Conservation (phyloP, 2,797 vertebrate species). For the Buceros bicornis region DNA sequence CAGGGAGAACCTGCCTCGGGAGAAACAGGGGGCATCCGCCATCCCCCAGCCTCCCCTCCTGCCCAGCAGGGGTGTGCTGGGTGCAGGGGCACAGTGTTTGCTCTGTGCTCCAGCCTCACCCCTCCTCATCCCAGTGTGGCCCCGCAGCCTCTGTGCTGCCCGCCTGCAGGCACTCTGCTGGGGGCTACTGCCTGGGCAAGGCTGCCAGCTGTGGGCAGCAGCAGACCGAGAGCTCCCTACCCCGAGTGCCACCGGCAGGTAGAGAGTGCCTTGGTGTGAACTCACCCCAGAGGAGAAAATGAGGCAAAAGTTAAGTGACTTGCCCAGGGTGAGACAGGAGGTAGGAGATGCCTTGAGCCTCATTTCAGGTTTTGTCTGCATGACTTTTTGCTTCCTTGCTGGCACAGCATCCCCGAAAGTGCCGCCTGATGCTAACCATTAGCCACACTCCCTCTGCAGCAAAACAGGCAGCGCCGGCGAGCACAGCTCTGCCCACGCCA, state of each 20-base stretch:
- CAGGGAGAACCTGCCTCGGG: background rate
- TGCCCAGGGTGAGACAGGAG: background rate
- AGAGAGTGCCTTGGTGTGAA: background rate
- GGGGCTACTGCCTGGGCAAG: background rate
- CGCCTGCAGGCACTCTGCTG: background rate
- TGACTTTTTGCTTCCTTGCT: background rate
- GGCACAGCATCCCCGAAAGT: background rate
- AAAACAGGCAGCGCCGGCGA: background rate
- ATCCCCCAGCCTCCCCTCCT: background rate
- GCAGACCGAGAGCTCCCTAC: background rate
- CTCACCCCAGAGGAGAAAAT: background rate
- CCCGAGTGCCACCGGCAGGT: background rate
- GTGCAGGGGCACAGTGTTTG: background rate
- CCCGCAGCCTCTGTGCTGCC: rapidly evolving
- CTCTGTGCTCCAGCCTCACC: background rate
- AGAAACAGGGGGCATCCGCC: background rate
- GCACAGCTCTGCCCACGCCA: background rate
- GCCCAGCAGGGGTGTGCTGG: background rate
- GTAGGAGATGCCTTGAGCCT: background rate
- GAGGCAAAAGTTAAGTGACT: background rate
- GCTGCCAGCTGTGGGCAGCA: background rate
- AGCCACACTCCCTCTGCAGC: background rate
- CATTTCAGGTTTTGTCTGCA: background rate
- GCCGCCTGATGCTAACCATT: background rate
- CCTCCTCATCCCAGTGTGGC: rapidly evolving